Evolutionary conservation across 2,113 vertebrate species (phyloP), one percentile per base, ranked within the genome.

Genomic region (Sander lucioperca): DNA sequence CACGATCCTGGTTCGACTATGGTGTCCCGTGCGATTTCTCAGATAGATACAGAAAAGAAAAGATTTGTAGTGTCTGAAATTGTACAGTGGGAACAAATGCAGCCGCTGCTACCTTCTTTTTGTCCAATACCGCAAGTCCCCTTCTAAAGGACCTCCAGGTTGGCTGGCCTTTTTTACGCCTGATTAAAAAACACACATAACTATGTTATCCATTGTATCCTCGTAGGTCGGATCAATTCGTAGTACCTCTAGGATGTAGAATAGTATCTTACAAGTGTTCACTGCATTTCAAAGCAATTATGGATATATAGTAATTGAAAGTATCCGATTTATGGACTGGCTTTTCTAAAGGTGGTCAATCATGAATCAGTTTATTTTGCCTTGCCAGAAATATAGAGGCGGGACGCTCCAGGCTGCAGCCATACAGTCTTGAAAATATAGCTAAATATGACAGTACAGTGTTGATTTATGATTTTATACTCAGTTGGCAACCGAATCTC

Each of bases 61-160:
- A 21, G 15, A 64, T 11, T 77, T 67, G 1, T 2, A 30, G 53
- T 64, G 4, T 59, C 1, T 43, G 33, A 45, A 51, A 65, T 14
- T 6, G 14, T 11, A 36, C 66, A 12, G 8, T 25, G 0, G 11
- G 27, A 33, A 36, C 69, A 67, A 36, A 43, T 30, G 19, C 50
- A 80, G 39, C 84, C 63, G 56, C 59, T 47, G 81, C 82, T 88
- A 79, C 63, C 18, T 89, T 77, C 85, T 89, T 88, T 92, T 89
- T 87, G 90, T 92, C 85, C 66, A 56, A 53, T 36, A 63, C 65
- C 62, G 56, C 62, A 83, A 58, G 77, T 13, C 80, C 88, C 48
- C 25, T n/a, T 21, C 23, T 7, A 2, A 67, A 91, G 90, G 92
- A 90, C 92, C 91, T 59, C 7, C 2, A 0, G 0, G 1, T 30